phyloP scores from a whole-genome alignment of 2,797 vertebrate species.

The Hafferia zeledoni region DNA sequence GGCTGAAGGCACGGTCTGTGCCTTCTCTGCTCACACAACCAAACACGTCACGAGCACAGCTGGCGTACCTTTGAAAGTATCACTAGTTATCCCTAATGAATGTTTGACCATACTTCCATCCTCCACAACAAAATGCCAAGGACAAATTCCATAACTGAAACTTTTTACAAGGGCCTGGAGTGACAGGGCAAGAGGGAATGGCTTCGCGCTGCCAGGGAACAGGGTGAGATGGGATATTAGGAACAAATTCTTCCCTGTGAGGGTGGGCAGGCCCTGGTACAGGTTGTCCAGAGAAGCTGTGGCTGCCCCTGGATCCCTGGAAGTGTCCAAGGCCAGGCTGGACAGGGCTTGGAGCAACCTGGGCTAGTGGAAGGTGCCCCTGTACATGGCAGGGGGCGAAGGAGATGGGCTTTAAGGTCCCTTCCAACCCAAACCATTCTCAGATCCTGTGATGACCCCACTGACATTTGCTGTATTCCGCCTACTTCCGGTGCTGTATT shows the following conservation, averaged over 20 bases:
- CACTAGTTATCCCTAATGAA: background rate
- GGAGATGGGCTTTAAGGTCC: background rate
- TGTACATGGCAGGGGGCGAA: background rate
- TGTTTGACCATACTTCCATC: background rate
- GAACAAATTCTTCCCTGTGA: background rate
- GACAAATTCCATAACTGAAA: background rate
- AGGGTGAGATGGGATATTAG: background rate
- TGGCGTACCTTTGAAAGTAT: background rate
- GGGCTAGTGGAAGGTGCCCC: background rate
- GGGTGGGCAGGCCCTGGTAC: background rate
- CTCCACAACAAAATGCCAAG: background rate
- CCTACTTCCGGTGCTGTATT: background rate
- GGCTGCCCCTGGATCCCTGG: background rate
- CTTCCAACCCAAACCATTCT: background rate
- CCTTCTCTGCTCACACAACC: background rate
- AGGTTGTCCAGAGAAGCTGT: background rate
- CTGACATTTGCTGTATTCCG: background rate
- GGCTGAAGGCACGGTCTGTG: background rate
- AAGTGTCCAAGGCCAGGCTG: background rate
- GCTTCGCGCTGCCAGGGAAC: background rate
- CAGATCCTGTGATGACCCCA: too few relatives aligned
- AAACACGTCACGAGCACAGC: fast-evolving
- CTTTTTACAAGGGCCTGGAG: background rate
- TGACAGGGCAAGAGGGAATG: background rate
- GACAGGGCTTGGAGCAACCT: background rate